Conservation (phyloP, 1,140 invertebrate genomes). For the Atta texana region DNA sequence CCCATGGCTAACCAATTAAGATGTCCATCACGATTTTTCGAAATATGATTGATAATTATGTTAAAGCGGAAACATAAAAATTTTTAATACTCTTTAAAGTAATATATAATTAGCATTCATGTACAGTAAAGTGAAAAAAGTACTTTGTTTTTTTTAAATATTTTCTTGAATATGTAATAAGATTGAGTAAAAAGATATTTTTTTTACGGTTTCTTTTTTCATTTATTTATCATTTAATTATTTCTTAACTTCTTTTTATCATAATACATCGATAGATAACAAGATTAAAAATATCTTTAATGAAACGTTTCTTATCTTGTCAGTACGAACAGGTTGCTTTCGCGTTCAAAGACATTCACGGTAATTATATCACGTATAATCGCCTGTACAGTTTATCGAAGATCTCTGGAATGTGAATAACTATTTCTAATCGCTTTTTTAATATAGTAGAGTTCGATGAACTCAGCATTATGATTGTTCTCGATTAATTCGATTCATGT, state of each 20-base stretch:
- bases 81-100: not conserved
- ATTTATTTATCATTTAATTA: not conserved
- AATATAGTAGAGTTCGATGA: slow-evolving; percentile 33
- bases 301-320: slow-evolving; percentile 10
- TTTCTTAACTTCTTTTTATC: not conserved
- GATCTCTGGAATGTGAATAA: slow-evolving; percentile 34
- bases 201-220: not conserved
- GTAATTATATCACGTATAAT: slow-evolving; percentile 65
- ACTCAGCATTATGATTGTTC: slow-evolving; percentile 45
- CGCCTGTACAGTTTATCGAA: slow-evolving; percentile 45
- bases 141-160: not conserved
- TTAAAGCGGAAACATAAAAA: not conserved
- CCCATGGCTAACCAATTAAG: not conserved
- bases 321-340: slow-evolving; percentile 30
- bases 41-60: not conserved
- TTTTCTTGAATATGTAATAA: not conserved
- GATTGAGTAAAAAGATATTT: not conserved
- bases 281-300: not conserved
- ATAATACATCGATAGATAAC: not conserved
- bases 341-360: slow-evolving; percentile 57
- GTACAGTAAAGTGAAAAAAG: not conserved
- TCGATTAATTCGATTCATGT: slow-evolving; percentile 47
- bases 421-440: not conserved
- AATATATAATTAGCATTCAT: not conserved
- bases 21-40: not conserved